phyloP scores from a whole-genome alignment of 1,140 invertebrate species.

The Drosophila burlai region DNA sequence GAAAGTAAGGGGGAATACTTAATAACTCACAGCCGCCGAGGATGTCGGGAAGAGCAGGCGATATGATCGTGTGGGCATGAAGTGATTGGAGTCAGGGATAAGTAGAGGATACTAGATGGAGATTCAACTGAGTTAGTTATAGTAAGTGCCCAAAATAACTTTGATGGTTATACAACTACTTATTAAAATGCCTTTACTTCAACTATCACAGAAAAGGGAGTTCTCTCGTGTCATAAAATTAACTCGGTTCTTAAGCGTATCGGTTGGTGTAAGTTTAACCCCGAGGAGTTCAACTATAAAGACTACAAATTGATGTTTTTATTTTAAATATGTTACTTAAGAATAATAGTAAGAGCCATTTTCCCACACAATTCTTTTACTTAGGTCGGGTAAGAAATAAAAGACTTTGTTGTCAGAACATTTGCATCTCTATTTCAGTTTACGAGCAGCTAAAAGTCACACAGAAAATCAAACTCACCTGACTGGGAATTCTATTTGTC shows the following conservation, averaged over 20 bases:
- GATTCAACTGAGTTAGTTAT: too few species aligned
- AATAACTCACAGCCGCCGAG: slow-evolving; percentile 4
- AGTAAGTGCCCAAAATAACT: too few species aligned
- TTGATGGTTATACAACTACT: background rate
- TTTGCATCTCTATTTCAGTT: slow-evolving; percentile 21
- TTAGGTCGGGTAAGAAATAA: background rate
- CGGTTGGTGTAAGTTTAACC: too few species aligned
- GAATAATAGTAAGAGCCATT: background rate
- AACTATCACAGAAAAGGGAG: background rate
- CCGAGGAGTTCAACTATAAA: too few species aligned
- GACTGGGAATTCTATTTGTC: slow-evolving; percentile 17
- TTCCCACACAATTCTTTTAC: slow-evolving; percentile 13
- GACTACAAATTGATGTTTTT: too few species aligned
- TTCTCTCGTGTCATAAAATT: too few species aligned
- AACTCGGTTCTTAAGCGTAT: too few species aligned
- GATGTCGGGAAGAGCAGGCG: background rate
- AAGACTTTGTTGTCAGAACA: slow-evolving; percentile 26
- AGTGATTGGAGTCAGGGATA: too few species aligned
- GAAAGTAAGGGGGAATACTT: slow-evolving; percentile 12
- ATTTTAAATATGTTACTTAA: too few species aligned
- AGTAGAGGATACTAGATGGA: too few species aligned
- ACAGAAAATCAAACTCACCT: slow-evolving; percentile 33
- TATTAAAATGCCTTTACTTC: background rate
- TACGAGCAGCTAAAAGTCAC: slow-evolving; percentile 58
- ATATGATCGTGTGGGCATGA: slow-evolving; percentile 28